Conservation (phyloP, 2,113 vertebrate species). For the Odocoileus hemionus region DNA sequence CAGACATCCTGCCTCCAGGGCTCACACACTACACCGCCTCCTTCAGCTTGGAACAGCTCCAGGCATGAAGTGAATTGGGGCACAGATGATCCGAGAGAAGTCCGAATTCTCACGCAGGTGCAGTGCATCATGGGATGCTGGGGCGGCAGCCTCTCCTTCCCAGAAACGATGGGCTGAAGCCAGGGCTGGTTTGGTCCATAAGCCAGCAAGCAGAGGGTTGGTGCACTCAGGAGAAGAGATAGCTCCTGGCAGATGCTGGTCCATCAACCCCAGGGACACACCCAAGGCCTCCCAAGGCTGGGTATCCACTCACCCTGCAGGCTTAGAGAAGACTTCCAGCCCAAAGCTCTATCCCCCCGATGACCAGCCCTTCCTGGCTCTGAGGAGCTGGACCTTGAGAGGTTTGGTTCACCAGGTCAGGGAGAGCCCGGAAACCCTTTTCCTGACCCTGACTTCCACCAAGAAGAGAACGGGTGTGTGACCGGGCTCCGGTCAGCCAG, state of each 20-base stretch:
- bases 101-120: background rate
- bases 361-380: background rate
- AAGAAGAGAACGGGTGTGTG: background rate
- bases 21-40: fast-evolving
- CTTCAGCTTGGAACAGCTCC: background rate
- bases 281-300: background rate
- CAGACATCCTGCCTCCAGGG: background rate
- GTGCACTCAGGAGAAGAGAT: too few species aligned
- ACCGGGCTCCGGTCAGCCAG: background rate
- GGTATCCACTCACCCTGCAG: background rate
- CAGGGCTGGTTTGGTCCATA: fast-evolving
- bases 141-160: background rate
- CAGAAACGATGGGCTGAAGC: background rate
- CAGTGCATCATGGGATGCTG: background rate
- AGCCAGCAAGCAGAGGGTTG: fast-evolving
- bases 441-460: background rate
- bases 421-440: background rate
- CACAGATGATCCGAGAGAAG: background rate
- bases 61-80: background rate
- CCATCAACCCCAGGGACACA: background rate
- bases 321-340: background rate
- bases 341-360: fast-evolving
- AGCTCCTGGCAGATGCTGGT: background rate
- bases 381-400: background rate
- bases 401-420: constrained; percentile 45